Evolutionary conservation across 2,113 vertebrate genomes (phyloP), one percentile per base, ranked within the genome.

Genomic region (Cyprinodon brontotheroides): DNA sequence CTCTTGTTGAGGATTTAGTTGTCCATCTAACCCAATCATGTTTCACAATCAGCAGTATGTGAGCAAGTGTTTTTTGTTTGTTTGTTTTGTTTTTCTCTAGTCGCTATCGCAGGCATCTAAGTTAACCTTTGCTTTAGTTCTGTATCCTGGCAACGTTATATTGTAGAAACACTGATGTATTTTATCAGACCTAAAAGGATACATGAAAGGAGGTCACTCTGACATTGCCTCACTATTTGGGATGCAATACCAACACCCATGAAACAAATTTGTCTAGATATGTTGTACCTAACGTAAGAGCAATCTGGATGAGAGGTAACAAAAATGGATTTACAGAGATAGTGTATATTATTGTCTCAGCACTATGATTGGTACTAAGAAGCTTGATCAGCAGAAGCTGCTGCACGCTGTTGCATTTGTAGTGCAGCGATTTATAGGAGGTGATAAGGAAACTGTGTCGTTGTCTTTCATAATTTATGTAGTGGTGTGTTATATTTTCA

Each of bases 391-490:
- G 80, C 80, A 80, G 73, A 81, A 78, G 79, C 73, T 2, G 61
- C 75, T 59, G 41, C 78, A 39, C 4, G 75, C n/a, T 11, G 65
- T 67, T 39, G 67, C 65, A 70, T 89, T 74, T 77, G 80, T 75
- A 72, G 36, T 61, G 47, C 57, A 4, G 43, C 81, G 79, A 92
- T 94, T 94, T 92, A 93, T 89, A 86, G 89, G 80, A 80, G 81
- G 75, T 77, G 85, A 91, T 92, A 90, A 92, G 81, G 76, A 92
- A 90, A 84, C 85, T 86, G 76, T 88, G 85, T 92, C 81, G 77
- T 86, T 92, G 82, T 90, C 88, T 81, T 87, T 60, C 36, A 83
- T 87, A 89, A 92, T 92, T 91, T 90, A 92, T 92, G 87, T 86
- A 68, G 84, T 83, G 62, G 82, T 75, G 72, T 87, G 77, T 80